A percentile compares a stretch with the other conserved stretches of the same genome.
Evolutionary conservation across 2,888 invertebrate genomes (phyloP).

Genomic region (Crocallis elinguaria): DNA sequence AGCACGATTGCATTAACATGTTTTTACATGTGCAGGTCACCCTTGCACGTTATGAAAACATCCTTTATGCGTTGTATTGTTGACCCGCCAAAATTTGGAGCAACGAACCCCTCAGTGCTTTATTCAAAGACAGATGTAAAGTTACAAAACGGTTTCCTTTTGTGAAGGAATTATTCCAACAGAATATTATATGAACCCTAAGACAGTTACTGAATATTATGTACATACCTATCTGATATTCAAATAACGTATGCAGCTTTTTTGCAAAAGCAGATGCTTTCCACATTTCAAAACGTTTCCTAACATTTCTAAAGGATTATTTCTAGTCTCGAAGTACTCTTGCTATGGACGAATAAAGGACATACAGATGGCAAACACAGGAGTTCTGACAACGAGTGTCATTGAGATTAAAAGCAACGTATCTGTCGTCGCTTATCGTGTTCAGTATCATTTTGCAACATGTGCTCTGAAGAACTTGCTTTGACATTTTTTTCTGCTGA

Average conservation of each 20-base stretch:
- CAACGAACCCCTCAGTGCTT: slow-evolving; percentile 56
- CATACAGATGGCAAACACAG: slow-evolving; percentile 21
- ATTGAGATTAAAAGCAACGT: slow-evolving; percentile 26
- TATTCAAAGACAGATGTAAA: slow-evolving; percentile 51
- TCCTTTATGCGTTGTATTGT: slow-evolving; percentile 74
- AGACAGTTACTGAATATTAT: neutral
- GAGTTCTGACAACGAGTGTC: slow-evolving; percentile 11
- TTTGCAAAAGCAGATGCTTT: neutral
- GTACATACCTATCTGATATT: neutral
- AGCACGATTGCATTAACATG: slow-evolving; percentile 68
- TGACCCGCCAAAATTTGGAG: slow-evolving; percentile 67
- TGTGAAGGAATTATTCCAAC: slow-evolving; percentile 18
- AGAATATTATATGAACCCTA: neutral
- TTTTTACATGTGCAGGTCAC: slow-evolving; percentile 61
- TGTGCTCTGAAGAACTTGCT: slow-evolving; percentile 20
- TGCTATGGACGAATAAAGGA: slow-evolving; percentile 1
- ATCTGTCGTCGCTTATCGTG: slow-evolving; percentile 50
- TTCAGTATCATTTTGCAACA: slow-evolving; percentile 35
- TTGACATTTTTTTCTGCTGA: slow-evolving; percentile 25
- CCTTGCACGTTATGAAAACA: slow-evolving; percentile 66
- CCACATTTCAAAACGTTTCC: neutral
- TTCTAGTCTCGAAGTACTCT: neutral
- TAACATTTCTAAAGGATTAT: neutral
- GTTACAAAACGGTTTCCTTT: slow-evolving; percentile 40
- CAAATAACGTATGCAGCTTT: neutral